Evolutionary conservation across 2,113 vertebrate species (phyloP).

Genomic region (Gymnarchus niloticus): DNA sequence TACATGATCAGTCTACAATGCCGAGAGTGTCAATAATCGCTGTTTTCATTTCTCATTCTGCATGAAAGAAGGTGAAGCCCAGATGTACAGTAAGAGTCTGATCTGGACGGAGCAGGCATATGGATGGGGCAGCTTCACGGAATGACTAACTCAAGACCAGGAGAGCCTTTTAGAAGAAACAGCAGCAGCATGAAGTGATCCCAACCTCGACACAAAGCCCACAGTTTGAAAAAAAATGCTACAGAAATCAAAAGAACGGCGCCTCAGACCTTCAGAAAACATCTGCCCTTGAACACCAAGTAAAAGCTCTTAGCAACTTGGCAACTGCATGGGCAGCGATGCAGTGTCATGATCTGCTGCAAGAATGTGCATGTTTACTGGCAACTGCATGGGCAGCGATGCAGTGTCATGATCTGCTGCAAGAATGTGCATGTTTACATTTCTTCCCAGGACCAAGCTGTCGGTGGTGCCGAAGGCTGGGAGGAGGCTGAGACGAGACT

Average conservation of each 20-base stretch:
- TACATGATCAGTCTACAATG: neutral
- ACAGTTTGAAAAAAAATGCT: neutral
- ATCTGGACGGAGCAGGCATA: neutral
- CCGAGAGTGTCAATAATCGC: neutral
- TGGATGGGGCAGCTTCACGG: neutral
- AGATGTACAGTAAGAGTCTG: neutral
- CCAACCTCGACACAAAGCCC: neutral
- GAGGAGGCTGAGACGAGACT: neutral
- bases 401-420: neutral
- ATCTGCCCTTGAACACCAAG: neutral
- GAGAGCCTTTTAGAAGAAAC: neutral
- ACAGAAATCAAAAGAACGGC: neutral
- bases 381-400: no score
- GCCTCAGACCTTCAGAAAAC: neutral
- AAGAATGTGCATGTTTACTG: neutral
- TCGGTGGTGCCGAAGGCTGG: neutral
- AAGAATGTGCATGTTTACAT: neutral
- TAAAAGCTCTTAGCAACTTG: neutral
- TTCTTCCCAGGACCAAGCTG: neutral
- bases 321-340: no score
- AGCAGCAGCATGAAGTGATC: neutral
- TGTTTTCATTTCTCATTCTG: neutral
- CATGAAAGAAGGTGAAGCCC: neutral
- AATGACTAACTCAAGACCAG: neutral
- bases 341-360: neutral